phyloP scores from a whole-genome alignment of 2,113 vertebrate species.

The Perccottus glenii region DNA sequence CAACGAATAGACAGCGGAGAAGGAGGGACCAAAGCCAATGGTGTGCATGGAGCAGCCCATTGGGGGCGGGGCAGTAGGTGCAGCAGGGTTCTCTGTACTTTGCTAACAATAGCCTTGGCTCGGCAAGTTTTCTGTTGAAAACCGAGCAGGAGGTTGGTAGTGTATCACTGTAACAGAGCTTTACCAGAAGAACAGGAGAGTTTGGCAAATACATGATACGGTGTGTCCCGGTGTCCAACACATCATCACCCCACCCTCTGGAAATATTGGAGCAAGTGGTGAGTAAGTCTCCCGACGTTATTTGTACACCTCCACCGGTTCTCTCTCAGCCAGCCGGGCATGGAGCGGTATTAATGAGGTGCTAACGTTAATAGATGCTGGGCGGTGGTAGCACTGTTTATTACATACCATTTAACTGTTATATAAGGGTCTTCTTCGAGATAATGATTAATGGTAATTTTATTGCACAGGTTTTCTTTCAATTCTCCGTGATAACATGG shows the following conservation, averaged over 20 bases:
- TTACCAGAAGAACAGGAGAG: constrained; percentile 23
- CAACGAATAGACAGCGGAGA: constrained; percentile 48
- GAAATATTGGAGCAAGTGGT: constrained; percentile 44
- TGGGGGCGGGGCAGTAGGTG: constrained; percentile 63
- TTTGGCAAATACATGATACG: constrained; percentile 44
- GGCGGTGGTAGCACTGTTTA: constrained; percentile 24
- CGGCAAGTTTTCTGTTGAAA: constrained; percentile 64
- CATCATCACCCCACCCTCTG: constrained; percentile 5
- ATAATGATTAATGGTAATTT: constrained; percentile 10
- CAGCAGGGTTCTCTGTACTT: constrained; percentile 64
- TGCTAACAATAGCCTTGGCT: constrained; percentile 75
- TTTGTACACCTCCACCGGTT: constrained; percentile 6
- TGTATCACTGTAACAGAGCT: constrained; percentile 15
- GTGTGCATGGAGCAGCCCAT: constrained; percentile 2
- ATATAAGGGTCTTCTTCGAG: neutral
- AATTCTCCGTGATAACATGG: constrained; percentile 3
- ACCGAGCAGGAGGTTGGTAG: constrained; percentile 36
- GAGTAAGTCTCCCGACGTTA: constrained; percentile 40
- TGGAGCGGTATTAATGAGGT: constrained; percentile 27
- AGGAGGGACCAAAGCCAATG: constrained; percentile 39
- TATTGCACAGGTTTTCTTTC: constrained; percentile 40
- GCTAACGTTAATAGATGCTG: constrained; percentile 44
- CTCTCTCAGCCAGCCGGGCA: constrained; percentile 17
- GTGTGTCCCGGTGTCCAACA: constrained; percentile 40
- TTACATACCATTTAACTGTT: too few relatives aligned